phyloP scores from a whole-genome alignment of 2,888 invertebrate genomes.

The Vanessa cardui region DNA sequence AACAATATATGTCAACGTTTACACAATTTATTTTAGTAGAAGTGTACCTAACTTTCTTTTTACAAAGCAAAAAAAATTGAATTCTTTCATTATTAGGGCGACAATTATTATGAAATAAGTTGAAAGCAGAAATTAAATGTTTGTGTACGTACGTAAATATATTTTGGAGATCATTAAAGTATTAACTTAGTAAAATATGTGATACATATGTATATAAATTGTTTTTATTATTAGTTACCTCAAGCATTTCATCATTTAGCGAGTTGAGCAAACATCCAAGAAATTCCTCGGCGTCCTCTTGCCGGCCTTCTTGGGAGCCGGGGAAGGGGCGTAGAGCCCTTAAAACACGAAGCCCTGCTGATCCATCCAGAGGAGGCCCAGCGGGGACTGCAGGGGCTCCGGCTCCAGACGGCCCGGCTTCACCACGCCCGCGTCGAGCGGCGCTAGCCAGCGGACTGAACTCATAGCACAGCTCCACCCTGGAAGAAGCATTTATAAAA shows the following conservation, averaged over 20 bases:
- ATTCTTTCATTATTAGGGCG: no score
- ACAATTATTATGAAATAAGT: no score
- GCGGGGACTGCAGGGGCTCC: slow-evolving; percentile 81
- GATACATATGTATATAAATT: neutral
- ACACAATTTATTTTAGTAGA: neutral
- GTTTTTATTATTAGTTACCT: slow-evolving; percentile 77
- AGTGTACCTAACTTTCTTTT: no score
- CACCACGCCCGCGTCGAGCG: slow-evolving; percentile 70
- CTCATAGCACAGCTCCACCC: slow-evolving; percentile 90
- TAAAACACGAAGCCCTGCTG: slow-evolving; percentile 92
- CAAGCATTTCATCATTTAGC: slow-evolving; percentile 98
- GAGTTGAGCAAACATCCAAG: slow-evolving; percentile 95
- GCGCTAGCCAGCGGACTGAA: slow-evolving; percentile 86
- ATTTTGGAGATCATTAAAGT: no score
- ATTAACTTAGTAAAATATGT: no score
- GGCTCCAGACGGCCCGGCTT: slow-evolving; percentile 57
- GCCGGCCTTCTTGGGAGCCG: slow-evolving; percentile 90
- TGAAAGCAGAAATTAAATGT: no score
- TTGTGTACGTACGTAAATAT: no score
- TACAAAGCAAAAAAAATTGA: no score
- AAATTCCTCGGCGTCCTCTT: slow-evolving; percentile 99
- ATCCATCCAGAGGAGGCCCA: slow-evolving; percentile 95
- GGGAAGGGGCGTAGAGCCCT: slow-evolving; percentile 87
- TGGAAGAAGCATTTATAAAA: slow-evolving; percentile 55
- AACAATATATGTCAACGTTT: neutral